phyloP scores from a whole-genome alignment of 2,113 vertebrate genomes.

The Arenaria interpres region DNA sequence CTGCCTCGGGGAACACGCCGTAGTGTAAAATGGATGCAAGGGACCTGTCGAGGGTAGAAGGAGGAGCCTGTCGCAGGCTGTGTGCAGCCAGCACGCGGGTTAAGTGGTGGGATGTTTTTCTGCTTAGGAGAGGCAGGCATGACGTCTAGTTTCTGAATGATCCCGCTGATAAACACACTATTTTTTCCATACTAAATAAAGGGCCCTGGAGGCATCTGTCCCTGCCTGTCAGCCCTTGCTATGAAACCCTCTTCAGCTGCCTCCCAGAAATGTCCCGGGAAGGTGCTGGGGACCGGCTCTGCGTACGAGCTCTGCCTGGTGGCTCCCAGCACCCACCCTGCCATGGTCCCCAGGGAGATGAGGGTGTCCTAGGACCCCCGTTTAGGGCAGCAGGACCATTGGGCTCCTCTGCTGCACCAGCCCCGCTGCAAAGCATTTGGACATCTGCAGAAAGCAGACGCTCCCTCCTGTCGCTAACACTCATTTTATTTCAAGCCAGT shows the following conservation, averaged over 20 bases:
- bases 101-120: background rate
- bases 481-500: background rate
- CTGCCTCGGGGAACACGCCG: background rate
- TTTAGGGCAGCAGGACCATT: background rate
- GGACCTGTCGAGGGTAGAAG: background rate
- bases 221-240: background rate
- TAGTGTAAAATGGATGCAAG: background rate
- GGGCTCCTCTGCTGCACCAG: background rate
- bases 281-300: background rate
- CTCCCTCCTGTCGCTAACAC: fast-evolving
- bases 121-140: background rate
- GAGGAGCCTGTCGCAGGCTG: background rate
- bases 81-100: background rate
- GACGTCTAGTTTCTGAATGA: background rate
- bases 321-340: background rate
- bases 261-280: background rate
- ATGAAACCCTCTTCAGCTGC: background rate
- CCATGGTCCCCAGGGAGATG: fast-evolving
- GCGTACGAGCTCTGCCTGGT: background rate
- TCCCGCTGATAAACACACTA: background rate
- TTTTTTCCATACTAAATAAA: background rate
- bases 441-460: background rate
- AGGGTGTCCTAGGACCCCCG: background rate
- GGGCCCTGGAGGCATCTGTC: constrained; percentile 15
- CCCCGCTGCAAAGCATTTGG: background rate